phyloP scores from a whole-genome alignment of 2,113 vertebrate species.

The Gymnocephalus cernua region DNA sequence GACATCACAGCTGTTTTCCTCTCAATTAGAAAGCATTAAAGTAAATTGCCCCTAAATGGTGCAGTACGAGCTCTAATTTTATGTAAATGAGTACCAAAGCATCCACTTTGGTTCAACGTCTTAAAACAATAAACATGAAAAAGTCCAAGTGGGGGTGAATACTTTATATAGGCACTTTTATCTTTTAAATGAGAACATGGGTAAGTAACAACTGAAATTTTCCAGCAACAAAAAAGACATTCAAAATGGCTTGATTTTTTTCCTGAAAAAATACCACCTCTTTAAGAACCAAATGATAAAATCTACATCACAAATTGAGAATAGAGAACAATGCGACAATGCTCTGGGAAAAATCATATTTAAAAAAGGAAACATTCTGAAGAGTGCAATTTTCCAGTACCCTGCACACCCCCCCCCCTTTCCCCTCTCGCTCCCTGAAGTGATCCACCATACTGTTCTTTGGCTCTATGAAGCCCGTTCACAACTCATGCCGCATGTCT shows the following conservation, averaged over 20 bases:
- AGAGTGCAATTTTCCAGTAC: slow-evolving; percentile 84
- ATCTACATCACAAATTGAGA: slow-evolving; percentile 67
- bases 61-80: neutral
- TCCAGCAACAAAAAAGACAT: slow-evolving; percentile 80
- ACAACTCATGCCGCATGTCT: slow-evolving; percentile 41
- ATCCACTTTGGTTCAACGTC: slow-evolving; percentile 11
- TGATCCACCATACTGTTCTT: slow-evolving; percentile 72
- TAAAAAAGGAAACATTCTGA: slow-evolving; percentile 76
- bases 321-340: slow-evolving; percentile 50
- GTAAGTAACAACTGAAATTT: slow-evolving; percentile 54
- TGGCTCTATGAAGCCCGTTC: slow-evolving; percentile 77
- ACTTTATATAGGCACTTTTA: slow-evolving; percentile 45
- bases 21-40: neutral
- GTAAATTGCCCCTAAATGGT: neutral
- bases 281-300: slow-evolving; percentile 79
- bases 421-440: slow-evolving; percentile 55
- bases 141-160: slow-evolving; percentile 34
- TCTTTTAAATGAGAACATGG: slow-evolving; percentile 52
- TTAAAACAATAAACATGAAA: slow-evolving; percentile 44
- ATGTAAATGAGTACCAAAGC: neutral
- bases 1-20: neutral
- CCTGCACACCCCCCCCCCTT: slow-evolving; percentile 58
- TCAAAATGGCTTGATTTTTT: slow-evolving; percentile 83
- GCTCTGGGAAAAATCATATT: slow-evolving; percentile 31
- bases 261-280: slow-evolving; percentile 84